Evolutionary conservation across 1,140 invertebrate genomes (phyloP), one percentile per base, ranked within the genome.

Genomic region (Lepidurus apus): DNA sequence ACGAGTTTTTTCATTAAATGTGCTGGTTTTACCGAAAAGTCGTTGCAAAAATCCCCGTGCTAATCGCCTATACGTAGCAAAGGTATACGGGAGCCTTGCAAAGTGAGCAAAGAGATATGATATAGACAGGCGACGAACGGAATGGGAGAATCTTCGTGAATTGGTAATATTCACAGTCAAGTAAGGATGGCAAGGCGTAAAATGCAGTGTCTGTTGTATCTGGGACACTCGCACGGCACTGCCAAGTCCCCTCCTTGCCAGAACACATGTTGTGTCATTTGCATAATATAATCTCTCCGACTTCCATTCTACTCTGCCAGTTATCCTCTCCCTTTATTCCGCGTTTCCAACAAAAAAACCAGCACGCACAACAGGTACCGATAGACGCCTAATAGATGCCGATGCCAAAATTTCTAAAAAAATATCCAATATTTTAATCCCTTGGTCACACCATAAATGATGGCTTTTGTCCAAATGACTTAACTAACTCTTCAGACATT

Each of bases 181-280:
- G 34, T 34, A 34, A 34, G 34, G 34, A 34, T 21, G 17, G 17
- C 7, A 65, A 65, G 53, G 53, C 21, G 53, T 65, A 65, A 21
- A 65, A 21, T 7, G 53, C 34, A 34, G 21, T 65, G 21, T 65
- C 53, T 65, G 47, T 65, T 65, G 47, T 65, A 13, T 65, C 47
- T 65, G 21, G 53, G 53, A 65, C n/a, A n/a, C 53, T 65, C 13
- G 8, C 53, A 13, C 21, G 53, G 53, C 21, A 65, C 13, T 11
- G 13, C 17, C 17, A 65, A 65, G 53, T 65, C 53, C 3, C 34
- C 34, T 34, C 1, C 9, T 65, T 13, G 53, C 6, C 21, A 13
- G 53, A 65, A 65, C 53, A 65, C 53, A 65, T 65, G 53, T 65
- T 17, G 53, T 65, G 53, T 65, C 53, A 65, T 65, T 65, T 65